These are phyloP conservation scores for Emydura subglobosa DNA, from an alignment of 2,113 vertebrate species.

Conservation along the genomic window DNA sequence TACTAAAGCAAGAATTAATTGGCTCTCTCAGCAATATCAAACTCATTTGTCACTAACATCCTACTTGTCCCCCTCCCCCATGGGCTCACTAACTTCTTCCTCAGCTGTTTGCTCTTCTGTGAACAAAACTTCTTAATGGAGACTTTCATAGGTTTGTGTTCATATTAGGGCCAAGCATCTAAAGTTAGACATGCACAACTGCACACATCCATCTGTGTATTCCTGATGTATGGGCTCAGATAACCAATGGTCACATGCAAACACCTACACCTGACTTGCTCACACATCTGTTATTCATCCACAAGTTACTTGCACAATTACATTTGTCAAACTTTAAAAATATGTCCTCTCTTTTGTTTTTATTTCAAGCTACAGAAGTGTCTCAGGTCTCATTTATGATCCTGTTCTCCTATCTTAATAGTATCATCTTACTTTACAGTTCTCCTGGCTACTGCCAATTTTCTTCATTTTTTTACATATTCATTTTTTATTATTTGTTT, in stretches of 20 bases:
- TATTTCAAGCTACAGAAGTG: background rate
- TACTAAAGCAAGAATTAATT: constrained; percentile 26
- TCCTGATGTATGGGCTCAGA: background rate
- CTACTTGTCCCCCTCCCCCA: background rate
- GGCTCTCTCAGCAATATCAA: background rate
- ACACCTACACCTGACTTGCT: background rate
- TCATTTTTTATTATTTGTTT: constrained; percentile 58
- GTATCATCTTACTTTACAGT: constrained; percentile 50
- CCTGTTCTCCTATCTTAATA: constrained; percentile 39
- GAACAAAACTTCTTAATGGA: constrained; percentile 12
- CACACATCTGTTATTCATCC: background rate
- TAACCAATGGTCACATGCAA: background rate
- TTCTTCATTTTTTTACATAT: constrained; percentile 57
- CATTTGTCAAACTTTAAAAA: background rate
- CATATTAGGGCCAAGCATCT: background rate
- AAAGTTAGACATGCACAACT: background rate
- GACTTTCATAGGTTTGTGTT: constrained; percentile 37
- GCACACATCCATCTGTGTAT: background rate
- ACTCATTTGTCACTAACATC: constrained; percentile 6
- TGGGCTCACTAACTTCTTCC: background rate
- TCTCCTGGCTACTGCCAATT: constrained; percentile 19
- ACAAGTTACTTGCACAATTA: background rate
- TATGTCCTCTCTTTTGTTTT: background rate
- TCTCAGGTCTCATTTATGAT: constrained; percentile 45
- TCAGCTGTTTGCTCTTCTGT: constrained; percentile 24